Conservation (phyloP, 2,888 invertebrate species). For the Euproctis similis region DNA sequence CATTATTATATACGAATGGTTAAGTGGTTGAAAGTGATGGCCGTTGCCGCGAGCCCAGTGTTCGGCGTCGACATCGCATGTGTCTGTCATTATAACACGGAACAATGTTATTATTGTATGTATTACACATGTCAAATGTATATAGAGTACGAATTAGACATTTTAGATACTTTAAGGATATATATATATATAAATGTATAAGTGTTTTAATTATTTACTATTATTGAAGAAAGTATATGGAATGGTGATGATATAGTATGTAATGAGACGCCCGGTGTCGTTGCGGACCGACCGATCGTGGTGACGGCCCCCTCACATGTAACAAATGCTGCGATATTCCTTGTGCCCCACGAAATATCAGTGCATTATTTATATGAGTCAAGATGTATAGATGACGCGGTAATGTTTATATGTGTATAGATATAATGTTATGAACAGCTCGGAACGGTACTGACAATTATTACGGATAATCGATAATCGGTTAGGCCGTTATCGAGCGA, state of each 20-base stretch:
- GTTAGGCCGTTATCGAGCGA: conserved; percentile 68
- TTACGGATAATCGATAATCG: conserved; percentile 39
- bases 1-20: too few species aligned
- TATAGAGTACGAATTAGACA: conserved; percentile 69
- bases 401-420: conserved; percentile 63
- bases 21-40: conserved; percentile 23
- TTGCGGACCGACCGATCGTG: conserved; percentile 37
- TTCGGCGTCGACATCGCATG: conserved; percentile 35
- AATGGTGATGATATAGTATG: conserved; percentile 34
- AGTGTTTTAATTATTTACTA: conserved; percentile 57
- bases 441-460: conserved; percentile 58
- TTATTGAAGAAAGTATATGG: conserved; percentile 47
- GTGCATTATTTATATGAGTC: conserved; percentile 69
- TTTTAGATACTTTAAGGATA: conserved; percentile 58
- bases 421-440: conserved; percentile 61
- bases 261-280: conserved; percentile 25
- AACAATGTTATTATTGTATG: conserved; percentile 50
- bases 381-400: conserved; percentile 62
- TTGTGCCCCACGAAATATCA: conserved; percentile 71
- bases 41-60: conserved; percentile 44
- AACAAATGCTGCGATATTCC: conserved; percentile 72
- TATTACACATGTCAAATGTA: conserved; percentile 63
- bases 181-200: conserved; percentile 48
- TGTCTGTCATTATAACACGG: conserved; percentile 52
- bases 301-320: conserved; percentile 34